Conservation (phyloP, 2,113 vertebrate species). For the Atherinomorus stipes region DNA sequence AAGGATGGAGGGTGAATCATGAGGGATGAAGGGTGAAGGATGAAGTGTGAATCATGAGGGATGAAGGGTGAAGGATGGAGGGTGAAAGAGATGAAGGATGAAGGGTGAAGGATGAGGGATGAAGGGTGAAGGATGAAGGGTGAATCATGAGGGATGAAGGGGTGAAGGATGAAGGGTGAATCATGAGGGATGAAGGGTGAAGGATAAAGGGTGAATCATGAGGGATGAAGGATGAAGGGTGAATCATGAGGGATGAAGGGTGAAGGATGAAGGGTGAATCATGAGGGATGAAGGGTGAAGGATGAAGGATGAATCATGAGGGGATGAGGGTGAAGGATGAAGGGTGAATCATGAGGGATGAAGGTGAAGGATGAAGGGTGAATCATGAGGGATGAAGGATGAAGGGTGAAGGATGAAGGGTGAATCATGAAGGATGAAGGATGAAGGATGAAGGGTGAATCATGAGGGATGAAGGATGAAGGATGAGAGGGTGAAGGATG, state of each 20-base stretch:
- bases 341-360: neutral
- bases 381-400: too few relatives aligned
- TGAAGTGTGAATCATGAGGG: too few relatives aligned
- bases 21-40: neutral
- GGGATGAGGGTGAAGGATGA: neutral
- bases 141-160: too few relatives aligned
- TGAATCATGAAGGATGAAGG: neutral
- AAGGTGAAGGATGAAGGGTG: too few relatives aligned
- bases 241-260: neutral
- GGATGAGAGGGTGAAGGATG: too few relatives aligned
- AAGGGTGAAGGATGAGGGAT: rapidly evolving
- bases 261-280: neutral
- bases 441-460: neutral
- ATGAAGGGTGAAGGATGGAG: neutral
- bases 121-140: neutral
- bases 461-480: neutral
- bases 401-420: neutral
- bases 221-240: neutral
- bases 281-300: neutral
- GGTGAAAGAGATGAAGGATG: neutral
- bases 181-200: neutral
- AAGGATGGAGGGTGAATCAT: too few relatives aligned
- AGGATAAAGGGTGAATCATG: too few relatives aligned
- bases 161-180: neutral
- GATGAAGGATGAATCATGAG: too few relatives aligned